Evolutionary conservation across 53 echinoderm and acorn worm genomes (phyloP).

Genomic region (Luidia sarsii): DNA sequence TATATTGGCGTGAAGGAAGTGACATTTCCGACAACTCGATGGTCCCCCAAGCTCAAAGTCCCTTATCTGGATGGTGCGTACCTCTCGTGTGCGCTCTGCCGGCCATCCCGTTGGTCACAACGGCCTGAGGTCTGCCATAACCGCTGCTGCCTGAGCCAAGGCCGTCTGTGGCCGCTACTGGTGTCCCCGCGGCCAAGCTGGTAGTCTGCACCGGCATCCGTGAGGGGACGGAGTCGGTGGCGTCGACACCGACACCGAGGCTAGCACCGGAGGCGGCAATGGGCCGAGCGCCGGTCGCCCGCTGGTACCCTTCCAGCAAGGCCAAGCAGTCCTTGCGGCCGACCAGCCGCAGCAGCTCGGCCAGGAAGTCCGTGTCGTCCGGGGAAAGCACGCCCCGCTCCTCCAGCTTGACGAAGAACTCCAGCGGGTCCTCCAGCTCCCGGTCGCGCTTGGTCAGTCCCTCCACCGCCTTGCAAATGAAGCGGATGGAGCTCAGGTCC

Average conservation of each 20-base stretch:
- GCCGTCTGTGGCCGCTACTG: too few relatives aligned
- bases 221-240: too few relatives aligned
- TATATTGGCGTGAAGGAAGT: too few relatives aligned
- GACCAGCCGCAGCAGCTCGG: slow-evolving; percentile 9
- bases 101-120: background rate
- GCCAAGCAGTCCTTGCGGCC: slow-evolving; percentile 35
- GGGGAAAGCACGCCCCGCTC: slow-evolving; percentile 49
- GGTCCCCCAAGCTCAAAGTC: too few relatives aligned
- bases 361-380: slow-evolving; percentile 38
- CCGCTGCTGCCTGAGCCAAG: too few relatives aligned
- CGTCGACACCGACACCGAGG: too few relatives aligned
- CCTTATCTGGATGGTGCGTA: too few relatives aligned
- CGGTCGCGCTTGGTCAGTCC: slow-evolving; percentile 60
- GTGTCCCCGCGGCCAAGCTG: too few relatives aligned
- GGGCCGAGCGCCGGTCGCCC: background rate
- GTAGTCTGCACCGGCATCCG: too few relatives aligned
- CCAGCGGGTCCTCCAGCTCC: slow-evolving; percentile 47
- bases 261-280: too few relatives aligned
- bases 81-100: background rate
- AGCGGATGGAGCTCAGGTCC: slow-evolving; percentile 17
- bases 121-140: too few relatives aligned
- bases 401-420: slow-evolving; percentile 56
- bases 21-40: too few relatives aligned
- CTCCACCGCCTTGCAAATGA: slow-evolving; percentile 57
- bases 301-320: background rate